Evolutionary conservation across 2,888 invertebrate genomes (phyloP), one percentile per base, ranked within the genome.

Genomic region (Ceramica pisi): DNA sequence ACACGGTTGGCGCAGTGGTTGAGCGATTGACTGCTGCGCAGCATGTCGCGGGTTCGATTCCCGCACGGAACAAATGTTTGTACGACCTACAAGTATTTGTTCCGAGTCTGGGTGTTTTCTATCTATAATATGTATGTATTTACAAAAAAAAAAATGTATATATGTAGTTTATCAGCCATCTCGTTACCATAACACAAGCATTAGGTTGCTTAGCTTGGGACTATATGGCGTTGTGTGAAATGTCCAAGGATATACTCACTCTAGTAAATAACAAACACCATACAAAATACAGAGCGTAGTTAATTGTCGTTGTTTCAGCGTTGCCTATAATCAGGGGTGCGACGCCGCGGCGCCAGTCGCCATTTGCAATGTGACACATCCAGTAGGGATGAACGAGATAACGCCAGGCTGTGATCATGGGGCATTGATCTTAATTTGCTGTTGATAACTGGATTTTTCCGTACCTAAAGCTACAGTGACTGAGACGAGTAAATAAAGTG

Each of bases 271-370:
- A 67, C 61, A 78, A 64, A 71, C 55, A 63, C 48, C 21, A 59
- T 71, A 80, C 51, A 77, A 72, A 67, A 76, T 57, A 74, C 56
- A 77, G 65, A 51, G 51, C 67, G 66, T 67, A 81, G 80, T 83
- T 86, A 88, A 87, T 87, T 86, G 86, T 84, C 79, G 82, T 71
- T 81, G 72, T 79, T 74, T 75, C 76, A 75, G 51, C 74, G 74
- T 75, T 78, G 84, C 68, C 86, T 87, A 82, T 89, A 90, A 88
- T 90, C 87, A 89, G 74, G 77, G 85, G 72, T 72, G 87, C 90
- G 90, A 74, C 90, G 41, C 21, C 31, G 59, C 19, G 90, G 89
- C 90, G 90, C 88, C 61, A 41, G 67, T 61, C 60, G 78, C 81
- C 78, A 78, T 75, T 77, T 82, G 78, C 81, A 75, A 80, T 63